Base-by-base conservation (phyloP, 1,140 invertebrate genomes). In the Aphelinus certus region DNA sequence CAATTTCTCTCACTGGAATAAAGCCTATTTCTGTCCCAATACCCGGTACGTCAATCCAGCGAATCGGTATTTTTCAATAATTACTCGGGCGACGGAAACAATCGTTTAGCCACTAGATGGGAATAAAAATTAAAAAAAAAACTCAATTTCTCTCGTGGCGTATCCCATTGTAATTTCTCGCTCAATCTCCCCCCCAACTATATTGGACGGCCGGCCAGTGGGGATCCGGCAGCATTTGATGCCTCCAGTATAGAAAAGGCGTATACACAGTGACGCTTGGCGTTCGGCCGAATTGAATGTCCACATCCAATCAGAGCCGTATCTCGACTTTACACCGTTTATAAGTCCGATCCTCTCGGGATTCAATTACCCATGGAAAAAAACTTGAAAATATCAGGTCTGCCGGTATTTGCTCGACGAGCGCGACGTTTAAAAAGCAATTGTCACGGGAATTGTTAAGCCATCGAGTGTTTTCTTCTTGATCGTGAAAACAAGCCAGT, bases 281-380 rank as follows among this genome's bases (percentile, higher is more conserved):
- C 10, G 4, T 10, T 45, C 60, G 65, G 53, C 65, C 49, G 65
- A 57, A 67, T 67, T 67, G 55, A 69, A 48, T 69, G 56, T 69
- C 46, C 56, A 56, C 45, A 45, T 69, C 56, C 67, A 57, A 67
- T 67, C 65, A 53, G 43, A 48, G 0, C 26, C 63, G 63, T 55
- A 69, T 47, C 67, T 58, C 67, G n/a, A 58, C 67, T 67, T 56
- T 26, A 65, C 9, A 2, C 4, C 57, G 42, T 26, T 70, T 60
- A 45, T 48, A 70, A 49, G n/a, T 2, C 48, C 68, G 45, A 68
- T 68, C 55, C 48, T 61, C 43, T 70, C 6, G 58, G 10, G 47
- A 61, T 70, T 70, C 58, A 61, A 70, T 70, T 70, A 61, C 47
- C 58, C 48, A n/a, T 26, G 47, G 46, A 70, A 61, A 42, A 61